A percentile compares a stretch with the other conserved stretches of the same genome.
Evolutionary conservation across 2,888 invertebrate species (phyloP).

Genomic region (Netelia fuscicornis): DNA sequence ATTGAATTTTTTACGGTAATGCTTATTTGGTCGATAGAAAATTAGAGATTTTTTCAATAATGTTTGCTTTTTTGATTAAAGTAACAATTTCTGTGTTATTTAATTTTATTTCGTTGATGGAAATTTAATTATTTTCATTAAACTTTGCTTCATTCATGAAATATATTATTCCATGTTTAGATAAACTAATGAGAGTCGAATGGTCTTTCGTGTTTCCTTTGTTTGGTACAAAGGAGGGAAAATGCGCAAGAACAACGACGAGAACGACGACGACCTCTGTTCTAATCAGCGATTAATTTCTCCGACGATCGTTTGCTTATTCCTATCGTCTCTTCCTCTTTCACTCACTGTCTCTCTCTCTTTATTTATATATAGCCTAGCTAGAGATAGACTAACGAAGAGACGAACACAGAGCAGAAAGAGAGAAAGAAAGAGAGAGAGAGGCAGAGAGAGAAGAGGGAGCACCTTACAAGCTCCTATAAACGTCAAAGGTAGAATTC

Average conservation of each 20-base stretch:
- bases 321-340: slow-evolving; percentile 13
- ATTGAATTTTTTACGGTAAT: too few relatives aligned
- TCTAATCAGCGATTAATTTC: slow-evolving; percentile 64
- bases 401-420: not conserved
- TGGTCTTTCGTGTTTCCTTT: not conserved
- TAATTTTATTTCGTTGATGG: too few relatives aligned
- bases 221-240: not conserved
- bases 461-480: slow-evolving; percentile 16
- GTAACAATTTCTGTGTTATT: not conserved
- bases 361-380: not conserved
- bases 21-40: too few relatives aligned
- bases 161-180: not conserved
- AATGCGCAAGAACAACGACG: not conserved
- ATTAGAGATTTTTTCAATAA: too few relatives aligned
- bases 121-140: not conserved
- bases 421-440: not conserved
- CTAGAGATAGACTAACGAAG: not conserved
- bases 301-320: slow-evolving; percentile 37
- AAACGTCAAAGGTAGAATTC: slow-evolving; percentile 61
- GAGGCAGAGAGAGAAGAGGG: too few relatives aligned
- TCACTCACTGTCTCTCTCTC: not conserved
- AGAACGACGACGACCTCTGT: not conserved
- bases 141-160: not conserved
- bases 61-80: too few relatives aligned
- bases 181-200: not conserved